Base-by-base conservation (phyloP, 2,113 vertebrate genomes). In the Polypterus senegalus region DNA sequence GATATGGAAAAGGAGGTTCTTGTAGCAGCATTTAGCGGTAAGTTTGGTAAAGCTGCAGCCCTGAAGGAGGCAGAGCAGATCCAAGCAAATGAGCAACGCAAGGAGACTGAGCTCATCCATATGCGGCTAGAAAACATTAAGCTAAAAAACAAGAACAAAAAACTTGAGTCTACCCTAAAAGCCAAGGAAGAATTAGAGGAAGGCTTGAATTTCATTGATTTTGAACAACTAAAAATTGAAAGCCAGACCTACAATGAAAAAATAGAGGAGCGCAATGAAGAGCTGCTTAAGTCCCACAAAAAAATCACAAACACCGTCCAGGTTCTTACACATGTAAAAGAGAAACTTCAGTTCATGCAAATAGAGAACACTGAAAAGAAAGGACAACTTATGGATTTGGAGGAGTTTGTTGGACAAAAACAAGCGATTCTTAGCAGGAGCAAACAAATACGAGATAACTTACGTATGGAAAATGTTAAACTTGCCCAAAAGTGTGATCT, bases 291-390 rank as follows among this genome's bases (percentile, higher is more conserved):
- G 63, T 77, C 92, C 8, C 79, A 61, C 9, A 67, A 52, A 65
- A 91, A 85, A 57, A 70, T 91, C 7, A 70, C 70, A 0, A 64
- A 63, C 52, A 69, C 77, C 0, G 77, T 85, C 45, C 83, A 82
- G 48, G 66, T 82, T 3, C 72, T 94, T 9, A 80, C 81, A 4
- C 87, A 92, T 1, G 4, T 89, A 8, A 92, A 84, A 65, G 88
- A 92, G 54, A 95, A 91, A 74, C 58, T 93, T 2, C 67, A 77
- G 61, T 86, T 84, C 45, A 66, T 81, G n/a, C 80, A 89, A 49
- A 64, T n/a, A 4, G 78, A 86, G 63, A 76, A 89, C 4, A 5
- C 70, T 4, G 5, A n/a, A 45, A 80, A 77, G 11, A 80, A 59
- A 58, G 57, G 70, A 0, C 72, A 77, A 58, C 77, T 91, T 47